Evolutionary conservation across 2,888 invertebrate species (phyloP), one percentile per base, ranked within the genome.

Genomic region (Megamerina dolium): DNA sequence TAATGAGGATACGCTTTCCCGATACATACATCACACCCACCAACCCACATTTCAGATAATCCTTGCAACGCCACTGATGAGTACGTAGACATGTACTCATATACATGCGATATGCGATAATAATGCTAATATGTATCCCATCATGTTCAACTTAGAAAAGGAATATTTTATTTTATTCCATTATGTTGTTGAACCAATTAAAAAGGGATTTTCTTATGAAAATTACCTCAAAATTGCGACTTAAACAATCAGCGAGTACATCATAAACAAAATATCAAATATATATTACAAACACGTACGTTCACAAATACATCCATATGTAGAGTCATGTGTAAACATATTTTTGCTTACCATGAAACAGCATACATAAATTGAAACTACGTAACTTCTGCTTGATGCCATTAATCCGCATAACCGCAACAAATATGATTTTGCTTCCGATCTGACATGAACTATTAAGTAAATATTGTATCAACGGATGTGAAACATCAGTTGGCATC

Each of bases 341-440:
- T 64, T 48, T 45, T 45, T 41, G n/a, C n/a, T 42, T 37, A 40
- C 39, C 45, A 45, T 39, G 37, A 45, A 48, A 48, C 39, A 48
- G 33, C 48, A 35, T 46, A 38, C 43, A 45, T 32, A n/a, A 37
- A 37, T 30, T 27, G 26, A n/a, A 16, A 13, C 41, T 34, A 30
- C 26, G 20, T 2, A 6, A 18, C 5, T 26, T 19, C 20, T 40
- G 26, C 33, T 27, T 13, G 8, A 3, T 12, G 10, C n/a, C 17
- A 26, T 23, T n/a, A 63, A 63, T 66, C 63, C 56, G 51, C n/a
- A 52, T 54, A 55, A 60, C 65, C 64, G 64, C 63, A 66, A 49
- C 66, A 50, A 64, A 63, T 57, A 56, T 55, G 66, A 63, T 63
- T 64, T n/a, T n/a, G n/a, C n/a, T n/a, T n/a, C n/a, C n/a, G n/a